phyloP scores from a whole-genome alignment of 2,113 vertebrate species.

The Apodemus sylvaticus region DNA sequence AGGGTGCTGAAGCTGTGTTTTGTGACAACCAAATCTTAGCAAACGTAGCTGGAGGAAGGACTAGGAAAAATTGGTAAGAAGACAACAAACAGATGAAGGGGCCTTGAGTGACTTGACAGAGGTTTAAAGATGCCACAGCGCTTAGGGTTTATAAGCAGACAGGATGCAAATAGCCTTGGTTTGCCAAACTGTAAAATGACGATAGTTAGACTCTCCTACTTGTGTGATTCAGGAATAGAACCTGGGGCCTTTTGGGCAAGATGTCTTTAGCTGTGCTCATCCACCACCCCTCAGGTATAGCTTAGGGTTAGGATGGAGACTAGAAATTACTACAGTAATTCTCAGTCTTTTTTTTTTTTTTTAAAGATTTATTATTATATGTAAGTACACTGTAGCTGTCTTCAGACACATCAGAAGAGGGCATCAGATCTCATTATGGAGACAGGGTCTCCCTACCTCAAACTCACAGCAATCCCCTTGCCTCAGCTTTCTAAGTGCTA shows the following conservation, averaged over 20 bases:
- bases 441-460: neutral
- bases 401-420: too few relatives aligned
- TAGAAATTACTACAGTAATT: neutral
- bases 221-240: neutral
- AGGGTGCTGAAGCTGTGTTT: neutral
- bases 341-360: neutral
- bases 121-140: neutral
- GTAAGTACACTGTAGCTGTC: too few relatives aligned
- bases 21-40: neutral
- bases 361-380: too few relatives aligned
- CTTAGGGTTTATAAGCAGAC: neutral
- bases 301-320: neutral
- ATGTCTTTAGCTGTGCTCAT: neutral
- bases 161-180: neutral
- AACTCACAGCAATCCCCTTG: neutral
- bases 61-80: too few relatives aligned
- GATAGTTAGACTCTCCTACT: neutral
- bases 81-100: neutral
- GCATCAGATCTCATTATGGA: too few relatives aligned
- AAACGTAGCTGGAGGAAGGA: neutral
- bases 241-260: neutral
- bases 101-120: neutral
- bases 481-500: neutral
- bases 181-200: constrained; percentile 38
- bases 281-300: neutral